A percentile compares a stretch with the other conserved stretches of the same genome.
phyloP scores from a whole-genome alignment of 2,888 invertebrate genomes.

The Trachelus troglodyta region DNA sequence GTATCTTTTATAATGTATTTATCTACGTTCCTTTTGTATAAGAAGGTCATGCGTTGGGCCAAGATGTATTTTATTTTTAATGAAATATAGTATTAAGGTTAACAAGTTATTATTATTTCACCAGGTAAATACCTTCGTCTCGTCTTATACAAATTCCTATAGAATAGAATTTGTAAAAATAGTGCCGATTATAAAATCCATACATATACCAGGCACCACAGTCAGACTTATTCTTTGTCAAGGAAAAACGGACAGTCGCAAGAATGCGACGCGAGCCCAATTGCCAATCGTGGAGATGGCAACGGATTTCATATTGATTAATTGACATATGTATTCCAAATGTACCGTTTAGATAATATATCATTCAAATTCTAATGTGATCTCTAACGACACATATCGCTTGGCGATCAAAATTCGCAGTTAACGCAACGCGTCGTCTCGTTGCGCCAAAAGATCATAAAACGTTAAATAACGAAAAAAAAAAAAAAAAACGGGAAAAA shows the following conservation, averaged over 20 bases:
- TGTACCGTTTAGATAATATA: conserved; percentile 40
- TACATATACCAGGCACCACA: not conserved
- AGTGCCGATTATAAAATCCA: not conserved
- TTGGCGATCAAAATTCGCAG: not conserved
- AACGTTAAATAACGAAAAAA: not conserved
- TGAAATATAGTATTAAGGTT: conserved; percentile 1
- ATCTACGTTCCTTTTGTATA: conserved; percentile 1
- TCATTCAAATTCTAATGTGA: conserved; percentile 35
- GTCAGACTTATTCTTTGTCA: not conserved
- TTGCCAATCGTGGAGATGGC: conserved; percentile 29
- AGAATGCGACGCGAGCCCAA: conserved; percentile 12
- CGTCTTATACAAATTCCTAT: not conserved
- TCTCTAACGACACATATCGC: conserved; percentile 16
- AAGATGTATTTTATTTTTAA: conserved; percentile 2
- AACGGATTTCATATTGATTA: conserved; percentile 23
- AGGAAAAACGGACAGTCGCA: conserved; percentile 17
- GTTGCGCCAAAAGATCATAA: no score
- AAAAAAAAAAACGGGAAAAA: conserved; percentile 12
- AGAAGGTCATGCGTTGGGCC: not conserved
- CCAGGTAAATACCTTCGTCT: not conserved
- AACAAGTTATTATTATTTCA: not conserved
- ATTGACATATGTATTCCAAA: conserved; percentile 26
- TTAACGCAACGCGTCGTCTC: not conserved
- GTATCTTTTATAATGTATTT: not conserved
- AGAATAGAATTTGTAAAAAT: not conserved